Evolutionary conservation across 2,113 vertebrate species (phyloP).

Genomic region (Lepisosteus osseus): DNA sequence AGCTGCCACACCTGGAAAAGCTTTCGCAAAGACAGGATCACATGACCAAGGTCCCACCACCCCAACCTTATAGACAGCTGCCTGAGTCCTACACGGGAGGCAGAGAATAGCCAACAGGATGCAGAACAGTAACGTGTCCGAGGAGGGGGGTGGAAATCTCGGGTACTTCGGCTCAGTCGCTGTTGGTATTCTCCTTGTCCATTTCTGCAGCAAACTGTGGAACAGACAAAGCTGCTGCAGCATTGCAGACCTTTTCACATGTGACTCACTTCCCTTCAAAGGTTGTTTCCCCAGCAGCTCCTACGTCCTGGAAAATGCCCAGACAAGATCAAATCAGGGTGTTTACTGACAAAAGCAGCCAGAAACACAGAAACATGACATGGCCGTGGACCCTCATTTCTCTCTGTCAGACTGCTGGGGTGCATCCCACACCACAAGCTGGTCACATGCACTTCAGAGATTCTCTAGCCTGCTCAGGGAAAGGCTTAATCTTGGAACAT

Average conservation of each 20-base stretch:
- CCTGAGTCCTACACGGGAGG: slow-evolving; percentile 28
- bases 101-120: slow-evolving; percentile 21
- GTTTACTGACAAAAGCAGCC: not conserved
- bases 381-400: too few species aligned
- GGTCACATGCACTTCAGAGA: too few species aligned
- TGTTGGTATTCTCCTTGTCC: slow-evolving; percentile 10
- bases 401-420: too few species aligned
- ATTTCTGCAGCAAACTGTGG: slow-evolving; percentile 25
- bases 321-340: not conserved
- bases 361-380: not conserved
- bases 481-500: too few species aligned
- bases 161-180: slow-evolving; percentile 20
- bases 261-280: slow-evolving; percentile 3
- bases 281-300: not conserved
- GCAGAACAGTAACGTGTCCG: slow-evolving; percentile 15
- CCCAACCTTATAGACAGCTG: slow-evolving; percentile 54
- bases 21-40: slow-evolving; percentile 70
- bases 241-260: slow-evolving; percentile 26
- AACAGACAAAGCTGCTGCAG: slow-evolving; percentile 19
- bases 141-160: slow-evolving; percentile 3
- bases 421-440: too few species aligned
- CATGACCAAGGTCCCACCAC: slow-evolving; percentile 74
- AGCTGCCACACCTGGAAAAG: slow-evolving; percentile 65
- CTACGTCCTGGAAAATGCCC: slow-evolving; percentile 8
- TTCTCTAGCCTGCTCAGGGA: too few species aligned